Evolutionary conservation across 2,888 invertebrate genomes (phyloP), one percentile per base, ranked within the genome.

Genomic region (Corythucha ciliata): DNA sequence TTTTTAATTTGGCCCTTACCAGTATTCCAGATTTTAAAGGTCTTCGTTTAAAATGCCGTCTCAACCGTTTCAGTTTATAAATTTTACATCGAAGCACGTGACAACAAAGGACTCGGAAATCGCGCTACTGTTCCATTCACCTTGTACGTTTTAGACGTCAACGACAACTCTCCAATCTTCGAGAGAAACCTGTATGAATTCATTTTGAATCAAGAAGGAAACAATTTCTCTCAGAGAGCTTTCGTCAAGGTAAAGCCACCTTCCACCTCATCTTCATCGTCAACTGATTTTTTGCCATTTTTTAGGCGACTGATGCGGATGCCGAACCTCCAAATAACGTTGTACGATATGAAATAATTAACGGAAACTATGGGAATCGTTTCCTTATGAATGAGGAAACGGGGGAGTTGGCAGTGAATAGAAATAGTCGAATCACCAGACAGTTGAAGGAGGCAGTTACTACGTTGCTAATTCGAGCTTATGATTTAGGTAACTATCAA

Each of bases 91-190:
- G 85, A 86, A 72, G 93, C 92, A 55, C 78, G 83, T 59, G 93
- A 94, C 70, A 83, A 84, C 66, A 81, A 87, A 62, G 88, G 89
- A 48, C 73, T 76, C 62, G 90, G 89, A 52, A 80, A 83, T 66
- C 76, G 77, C 61, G 80, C 84, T 37, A 80, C 79, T 59, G 77
- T 83, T 62, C 79, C 79, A 62, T 74, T 89, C 60, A 75, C 80
- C 61, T 77, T 90, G 63, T 80, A 80, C 70, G 70, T 92, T 59
- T 70, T 83, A 63, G 80, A 80, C 59, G 64, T 69, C 6, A 92
- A 93, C 68, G 92, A 93, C 70, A 82, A 91, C 70, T 75, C 79
- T 49, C 94, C 94, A 32, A 72, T 77, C 55, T 96, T 94, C 66
- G 83, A 84, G 58, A 81, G 80, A 65, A 72, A 77, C 41, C 70